Percentiles rank a stretch among this genome's conserved stretches.
These are phyloP conservation scores for Petromus typicus DNA, from an alignment of 2,113 vertebrate genomes.

Conservation along the genomic window DNA sequence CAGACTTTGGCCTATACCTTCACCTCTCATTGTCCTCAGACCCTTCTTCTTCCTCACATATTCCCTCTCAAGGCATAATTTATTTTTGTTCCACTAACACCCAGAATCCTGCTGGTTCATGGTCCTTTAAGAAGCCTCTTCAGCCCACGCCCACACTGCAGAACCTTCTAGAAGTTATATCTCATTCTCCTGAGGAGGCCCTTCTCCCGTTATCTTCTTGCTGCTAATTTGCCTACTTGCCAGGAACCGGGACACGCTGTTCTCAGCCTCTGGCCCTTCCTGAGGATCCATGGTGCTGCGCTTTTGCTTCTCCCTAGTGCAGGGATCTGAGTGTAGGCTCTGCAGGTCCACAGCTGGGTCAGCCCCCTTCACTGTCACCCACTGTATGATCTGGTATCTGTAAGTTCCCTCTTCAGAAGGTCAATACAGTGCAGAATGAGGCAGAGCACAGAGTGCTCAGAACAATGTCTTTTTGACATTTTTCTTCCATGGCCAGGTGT, in stretches of 20 bases:
- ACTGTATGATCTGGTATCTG: not conserved
- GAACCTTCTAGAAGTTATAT: not conserved
- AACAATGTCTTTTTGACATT: not conserved
- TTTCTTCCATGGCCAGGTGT: not conserved
- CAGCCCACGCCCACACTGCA: not conserved
- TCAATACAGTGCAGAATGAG: not conserved
- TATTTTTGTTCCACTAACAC: not conserved
- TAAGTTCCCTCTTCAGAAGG: not conserved
- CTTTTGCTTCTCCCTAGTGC: not conserved
- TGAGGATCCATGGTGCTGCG: not conserved
- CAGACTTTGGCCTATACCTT: not conserved
- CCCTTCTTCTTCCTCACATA: not conserved
- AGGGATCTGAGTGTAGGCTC: too few species aligned
- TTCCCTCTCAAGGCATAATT: not conserved
- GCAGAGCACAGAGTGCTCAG: not conserved
- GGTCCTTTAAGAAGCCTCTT: not conserved
- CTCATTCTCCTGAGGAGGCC: not conserved
- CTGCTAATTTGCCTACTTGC: not conserved
- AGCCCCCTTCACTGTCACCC: not conserved
- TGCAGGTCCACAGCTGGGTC: not conserved
- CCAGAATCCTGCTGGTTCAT: not conserved
- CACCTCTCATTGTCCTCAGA: not conserved
- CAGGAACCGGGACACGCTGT: not conserved
- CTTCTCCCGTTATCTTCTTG: not conserved
- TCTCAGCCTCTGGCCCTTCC: not conserved